Base-by-base conservation (phyloP, 1,140 invertebrate genomes). In the Daktulosphaira vitifoliae region DNA sequence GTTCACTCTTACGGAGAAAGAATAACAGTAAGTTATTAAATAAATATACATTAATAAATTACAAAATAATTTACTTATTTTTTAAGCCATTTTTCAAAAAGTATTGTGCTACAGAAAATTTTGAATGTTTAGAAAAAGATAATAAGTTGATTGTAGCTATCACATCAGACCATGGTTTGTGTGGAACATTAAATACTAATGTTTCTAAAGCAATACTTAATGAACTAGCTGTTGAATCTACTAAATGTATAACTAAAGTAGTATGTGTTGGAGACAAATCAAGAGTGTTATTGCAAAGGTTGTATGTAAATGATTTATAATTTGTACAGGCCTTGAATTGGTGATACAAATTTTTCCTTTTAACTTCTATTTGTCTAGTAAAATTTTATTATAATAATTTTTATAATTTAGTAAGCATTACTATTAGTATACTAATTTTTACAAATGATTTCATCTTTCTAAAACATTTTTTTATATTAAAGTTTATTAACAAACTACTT, bases 241-340 rank as follows among this genome's bases (percentile, higher is more conserved):
- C 33, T n/a, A 78, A 80, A 59, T 86, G 94, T 70, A 6, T 9
- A 5, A 88, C 86, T 65, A 94, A 92, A 76, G 82, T 99, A 49
- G 82, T 98, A 66, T 91, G 90, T 70, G 84, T 99, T 37, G 96
- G 96, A 46, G 96, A 99, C 74, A 99, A 99, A 78, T 88, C 92
- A 1, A 83, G 89, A 64, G 80, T 82, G 9, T 88, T 96, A 73
- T 77, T 98, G 48, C 81, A 87, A 65, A 85, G 90, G 80, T 81
- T n/a, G n/a, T n/a, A n/a, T n/a, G n/a, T n/a, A n/a, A n/a, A n/a
- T n/a, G n/a, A n/a, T n/a, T n/a, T n/a, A n/a, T n/a, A n/a, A n/a
- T n/a, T n/a, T n/a, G n/a, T n/a, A n/a, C n/a, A n/a, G n/a, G n/a
- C n/a, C n/a, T n/a, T n/a, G n/a, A n/a, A n/a, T n/a, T n/a, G n/a